phyloP scores from a whole-genome alignment of 2,797 vertebrate species.

The Botia kubotai region DNA sequence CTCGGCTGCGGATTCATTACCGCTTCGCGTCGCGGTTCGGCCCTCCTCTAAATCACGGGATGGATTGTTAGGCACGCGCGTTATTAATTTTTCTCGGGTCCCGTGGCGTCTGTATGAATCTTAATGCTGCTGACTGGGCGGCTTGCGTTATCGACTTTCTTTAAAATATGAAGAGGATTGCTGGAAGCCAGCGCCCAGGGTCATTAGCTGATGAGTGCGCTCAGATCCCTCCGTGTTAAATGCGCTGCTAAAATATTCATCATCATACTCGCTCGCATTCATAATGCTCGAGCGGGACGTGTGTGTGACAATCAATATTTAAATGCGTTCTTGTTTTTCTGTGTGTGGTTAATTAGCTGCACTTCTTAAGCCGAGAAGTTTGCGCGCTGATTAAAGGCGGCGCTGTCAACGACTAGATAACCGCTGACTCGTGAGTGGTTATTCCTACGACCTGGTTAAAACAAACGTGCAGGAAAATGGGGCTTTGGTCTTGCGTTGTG shows the following conservation, averaged over 20 bases:
- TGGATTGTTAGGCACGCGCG: constrained; percentile 86
- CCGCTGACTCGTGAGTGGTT: constrained; percentile 64
- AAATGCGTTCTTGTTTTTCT: constrained; percentile 84
- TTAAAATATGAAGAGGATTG: constrained; percentile 87
- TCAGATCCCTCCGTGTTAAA: constrained; percentile 85
- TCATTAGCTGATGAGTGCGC: constrained; percentile 86
- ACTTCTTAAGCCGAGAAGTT: constrained; percentile 81
- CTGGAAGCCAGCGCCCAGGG: constrained; percentile 81
- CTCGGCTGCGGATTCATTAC: constrained; percentile 78
- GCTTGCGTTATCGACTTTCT: constrained; percentile 83
- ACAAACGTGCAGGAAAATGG: constrained; percentile 2
- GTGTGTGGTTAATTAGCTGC: constrained; percentile 84
- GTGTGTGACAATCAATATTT: constrained; percentile 79
- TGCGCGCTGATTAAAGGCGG: constrained; percentile 80
- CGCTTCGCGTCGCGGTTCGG: constrained; percentile 81
- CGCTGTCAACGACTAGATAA: constrained; percentile 71
- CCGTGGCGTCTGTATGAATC: constrained; percentile 82
- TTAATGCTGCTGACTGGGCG: constrained; percentile 86
- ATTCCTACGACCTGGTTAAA: constrained; percentile 37
- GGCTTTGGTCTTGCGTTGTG: neutral
- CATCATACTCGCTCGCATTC: constrained; percentile 77
- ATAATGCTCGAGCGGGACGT: constrained; percentile 70
- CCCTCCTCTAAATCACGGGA: constrained; percentile 82
- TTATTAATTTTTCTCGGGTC: constrained; percentile 85
- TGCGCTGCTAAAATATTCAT: constrained; percentile 87